Base-by-base conservation (phyloP, 1,140 invertebrate species). In the Odontomachus brunneus region DNA sequence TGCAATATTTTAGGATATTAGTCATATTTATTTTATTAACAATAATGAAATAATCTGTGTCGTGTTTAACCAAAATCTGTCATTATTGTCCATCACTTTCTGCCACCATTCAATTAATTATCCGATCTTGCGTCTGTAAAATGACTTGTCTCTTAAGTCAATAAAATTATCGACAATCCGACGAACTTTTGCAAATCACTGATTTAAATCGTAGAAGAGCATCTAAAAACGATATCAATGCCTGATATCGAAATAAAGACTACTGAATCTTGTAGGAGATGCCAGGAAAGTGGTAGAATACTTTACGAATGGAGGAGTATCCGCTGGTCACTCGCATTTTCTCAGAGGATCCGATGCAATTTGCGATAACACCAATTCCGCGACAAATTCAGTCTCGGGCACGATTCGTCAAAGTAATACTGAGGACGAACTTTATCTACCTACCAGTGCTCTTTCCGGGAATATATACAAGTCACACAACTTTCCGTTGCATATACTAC, bases 201-300 rank as follows among this genome's bases (percentile, higher is more conserved):
- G n/a, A 63, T 51, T 17, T 7, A 49, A 49, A 62, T 75, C 7
- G 15, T n/a, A n/a, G n/a, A 75, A 3, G n/a, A 49, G 49, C 12
- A 24, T 29, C 29, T 29, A 51, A 51, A 51, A 51, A 76, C 26
- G 2, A 33, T 29, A 14, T 14, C 29, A 14, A 3, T 24, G 0
- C 4, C 11, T 12, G 24, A 24, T 66, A 55, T 9, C 5, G 38
- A 3, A 24, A 67, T 78, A 67, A 78, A 69, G 17, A 57, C 3
- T 24, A 5, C 4, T 49, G 49, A 69, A 78, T 78, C 49, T 78
- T 78, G 22, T 78, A 78, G 91, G 73, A 38, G 87, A 91, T 82
- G 87, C 86, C 15, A 83, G 92, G 33, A 84, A 84, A 71, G 76
- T 93, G 53, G 89, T 89, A 38, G 88, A 90, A 24, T 93, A 93